Conservation (phyloP, 2,888 invertebrate species). For the Agrypnus murinus region DNA sequence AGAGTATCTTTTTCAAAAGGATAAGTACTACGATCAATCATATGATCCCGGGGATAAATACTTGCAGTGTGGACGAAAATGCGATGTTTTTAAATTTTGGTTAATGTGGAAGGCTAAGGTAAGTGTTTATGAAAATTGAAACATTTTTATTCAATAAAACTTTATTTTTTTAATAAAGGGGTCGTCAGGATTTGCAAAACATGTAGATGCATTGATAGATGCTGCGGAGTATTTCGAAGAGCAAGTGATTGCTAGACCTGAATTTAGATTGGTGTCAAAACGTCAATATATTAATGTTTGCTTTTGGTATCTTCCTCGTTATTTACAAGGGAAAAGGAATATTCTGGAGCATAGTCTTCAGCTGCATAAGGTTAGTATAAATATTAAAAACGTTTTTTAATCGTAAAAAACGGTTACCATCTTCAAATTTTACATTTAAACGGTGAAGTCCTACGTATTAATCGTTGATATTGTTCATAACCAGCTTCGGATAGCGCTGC, state of each 20-base stretch:
- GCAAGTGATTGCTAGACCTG: conserved; percentile 66
- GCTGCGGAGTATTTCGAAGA: conserved; percentile 71
- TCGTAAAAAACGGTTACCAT: no score
- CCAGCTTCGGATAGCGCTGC: no score
- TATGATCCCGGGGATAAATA: conserved; percentile 77
- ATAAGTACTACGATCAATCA: conserved; percentile 73
- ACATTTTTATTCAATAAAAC: not conserved
- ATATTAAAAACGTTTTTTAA: no score
- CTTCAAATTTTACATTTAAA: no score
- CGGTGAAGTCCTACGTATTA: no score
- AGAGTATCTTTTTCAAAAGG: conserved; percentile 75
- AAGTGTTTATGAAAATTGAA: conserved; percentile 30
- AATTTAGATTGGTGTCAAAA: conserved; percentile 71
- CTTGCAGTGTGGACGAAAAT: conserved; percentile 81
- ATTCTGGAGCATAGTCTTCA: conserved; percentile 65
- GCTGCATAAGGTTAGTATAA: conserved; percentile 69
- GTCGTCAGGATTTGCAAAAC: conserved; percentile 72
- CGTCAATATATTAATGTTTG: conserved; percentile 82
- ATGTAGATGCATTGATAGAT: conserved; percentile 73
- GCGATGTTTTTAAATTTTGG: conserved; percentile 83
- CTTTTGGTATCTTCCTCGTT: conserved; percentile 81
- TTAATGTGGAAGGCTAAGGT: conserved; percentile 82
- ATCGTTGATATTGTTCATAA: no score
- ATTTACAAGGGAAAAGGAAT: conserved; percentile 67
- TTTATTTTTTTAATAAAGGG: conserved; percentile 65